Conservation (phyloP, 2,888 invertebrate species). For the Erannis defoliaria region DNA sequence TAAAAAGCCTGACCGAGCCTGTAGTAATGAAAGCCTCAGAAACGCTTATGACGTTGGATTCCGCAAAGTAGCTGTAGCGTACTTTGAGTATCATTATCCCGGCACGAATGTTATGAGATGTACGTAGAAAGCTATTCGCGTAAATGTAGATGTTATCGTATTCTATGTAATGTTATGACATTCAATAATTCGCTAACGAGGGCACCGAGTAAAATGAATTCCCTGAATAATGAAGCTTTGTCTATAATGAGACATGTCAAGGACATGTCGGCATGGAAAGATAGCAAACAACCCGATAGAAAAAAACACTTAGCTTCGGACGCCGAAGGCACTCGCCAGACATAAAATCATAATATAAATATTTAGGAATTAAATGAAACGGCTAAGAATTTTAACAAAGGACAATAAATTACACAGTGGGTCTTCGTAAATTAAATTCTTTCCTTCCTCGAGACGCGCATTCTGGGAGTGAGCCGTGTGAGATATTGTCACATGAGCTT, state of each 20-base stretch:
- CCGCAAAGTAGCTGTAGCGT: conserved; percentile 30
- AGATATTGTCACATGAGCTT: conserved; percentile 71
- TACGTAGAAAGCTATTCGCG: conserved; percentile 25
- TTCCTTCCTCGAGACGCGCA: conserved; percentile 56
- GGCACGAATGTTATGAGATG: conserved; percentile 37
- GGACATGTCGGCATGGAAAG: conserved; percentile 5
- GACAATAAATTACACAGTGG: conserved; percentile 47
- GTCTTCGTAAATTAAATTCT: conserved; percentile 60
- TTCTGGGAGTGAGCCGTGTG: conserved; percentile 54
- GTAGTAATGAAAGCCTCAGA: conserved; percentile 19
- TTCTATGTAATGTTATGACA: conserved; percentile 22
- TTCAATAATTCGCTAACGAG: conserved; percentile 21
- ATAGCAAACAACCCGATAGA: conserved; percentile 15
- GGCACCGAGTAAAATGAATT: conserved; percentile 12
- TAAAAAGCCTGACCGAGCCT: neutral
- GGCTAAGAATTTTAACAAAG: conserved; percentile 43
- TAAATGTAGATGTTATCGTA: conserved; percentile 19
- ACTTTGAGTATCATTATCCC: conserved; percentile 39
- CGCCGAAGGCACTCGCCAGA: conserved; percentile 6
- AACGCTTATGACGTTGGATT: conserved; percentile 20
- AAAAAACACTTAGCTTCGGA: conserved; percentile 9
- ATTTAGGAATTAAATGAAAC: conserved; percentile 14
- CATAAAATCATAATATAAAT: conserved; percentile 10
- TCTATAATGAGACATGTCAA: conserved; percentile 25
- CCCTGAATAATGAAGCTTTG: conserved; percentile 18